Evolutionary conservation across 1,140 invertebrate species (phyloP).

Genomic region (Pogonomyrmex californicus): DNA sequence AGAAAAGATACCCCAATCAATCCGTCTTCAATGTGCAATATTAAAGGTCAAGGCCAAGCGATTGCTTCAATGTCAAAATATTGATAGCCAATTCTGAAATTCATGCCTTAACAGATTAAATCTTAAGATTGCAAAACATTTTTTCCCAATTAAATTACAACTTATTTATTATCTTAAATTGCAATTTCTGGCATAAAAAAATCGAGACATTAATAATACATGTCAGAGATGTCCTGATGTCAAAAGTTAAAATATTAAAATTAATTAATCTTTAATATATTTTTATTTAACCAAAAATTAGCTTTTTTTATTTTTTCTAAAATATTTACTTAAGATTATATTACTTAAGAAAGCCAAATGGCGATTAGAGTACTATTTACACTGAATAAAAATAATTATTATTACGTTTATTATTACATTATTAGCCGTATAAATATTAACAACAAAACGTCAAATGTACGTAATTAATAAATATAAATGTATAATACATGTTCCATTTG

Average conservation of each 20-base stretch:
- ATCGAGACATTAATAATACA: neutral
- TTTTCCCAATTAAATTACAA: neutral
- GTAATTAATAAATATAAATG: neutral
- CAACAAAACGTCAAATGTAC: neutral
- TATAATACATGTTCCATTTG: neutral
- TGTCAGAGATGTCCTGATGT: neutral
- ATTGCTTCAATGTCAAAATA: constrained; percentile 23
- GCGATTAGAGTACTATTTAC: neutral
- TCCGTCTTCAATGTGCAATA: neutral
- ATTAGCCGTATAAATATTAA: neutral
- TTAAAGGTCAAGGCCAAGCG: constrained; percentile 17
- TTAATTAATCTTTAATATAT: neutral
- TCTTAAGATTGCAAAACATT: neutral
- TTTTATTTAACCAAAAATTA: constrained; percentile 1
- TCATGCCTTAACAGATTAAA: neutral
- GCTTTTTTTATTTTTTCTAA: neutral
- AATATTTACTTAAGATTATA: neutral
- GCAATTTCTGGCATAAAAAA: too few species aligned
- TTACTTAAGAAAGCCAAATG: neutral
- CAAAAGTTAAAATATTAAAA: constrained; percentile 1
- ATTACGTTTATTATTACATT: neutral
- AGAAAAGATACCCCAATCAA: neutral
- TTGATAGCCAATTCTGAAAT: constrained; percentile 25
- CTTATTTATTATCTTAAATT: too few species aligned
- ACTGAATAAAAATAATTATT: constrained; percentile 10